Evolutionary conservation across 2,888 invertebrate genomes (phyloP).

Genomic region (Rhaphigaster nebulosa): DNA sequence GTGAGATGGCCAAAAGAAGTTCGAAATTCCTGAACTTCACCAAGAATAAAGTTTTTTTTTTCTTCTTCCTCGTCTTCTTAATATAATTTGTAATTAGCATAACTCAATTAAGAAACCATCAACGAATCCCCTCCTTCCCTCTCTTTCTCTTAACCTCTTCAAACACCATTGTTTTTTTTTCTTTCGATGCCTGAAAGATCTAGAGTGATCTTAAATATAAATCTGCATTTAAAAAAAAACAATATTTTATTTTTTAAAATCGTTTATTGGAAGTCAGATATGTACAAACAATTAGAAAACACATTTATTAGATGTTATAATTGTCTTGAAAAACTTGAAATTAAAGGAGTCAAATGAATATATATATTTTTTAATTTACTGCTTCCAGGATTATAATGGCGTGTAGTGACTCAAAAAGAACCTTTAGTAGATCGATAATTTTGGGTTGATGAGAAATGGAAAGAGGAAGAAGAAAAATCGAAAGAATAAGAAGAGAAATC

Average conservation of each 20-base stretch:
- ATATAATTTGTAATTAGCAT: slow-evolving; percentile 14
- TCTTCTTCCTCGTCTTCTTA: not conserved
- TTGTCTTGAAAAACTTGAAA: no score
- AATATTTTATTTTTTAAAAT: not conserved
- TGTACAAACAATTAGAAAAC: no score
- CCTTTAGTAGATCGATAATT: no score
- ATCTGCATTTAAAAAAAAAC: not conserved
- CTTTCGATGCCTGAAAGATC: not conserved
- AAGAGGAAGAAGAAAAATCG: no score
- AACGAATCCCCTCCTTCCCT: not conserved
- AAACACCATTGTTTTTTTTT: not conserved
- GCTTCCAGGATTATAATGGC: no score
- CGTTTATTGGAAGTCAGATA: no score
- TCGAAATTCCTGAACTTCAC: not conserved
- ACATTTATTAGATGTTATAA: no score
- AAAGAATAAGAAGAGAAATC: no score
- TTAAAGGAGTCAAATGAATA: no score
- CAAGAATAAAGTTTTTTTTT: not conserved
- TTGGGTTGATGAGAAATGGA: no score
- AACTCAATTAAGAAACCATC: slow-evolving; percentile 22
- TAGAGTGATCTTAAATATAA: not conserved
- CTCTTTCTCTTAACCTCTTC: not conserved
- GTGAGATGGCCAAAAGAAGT: not conserved
- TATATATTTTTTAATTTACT: no score
- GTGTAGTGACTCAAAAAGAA: no score